phyloP scores from a whole-genome alignment of 1,140 invertebrate genomes.

The Drosophila takahashii region DNA sequence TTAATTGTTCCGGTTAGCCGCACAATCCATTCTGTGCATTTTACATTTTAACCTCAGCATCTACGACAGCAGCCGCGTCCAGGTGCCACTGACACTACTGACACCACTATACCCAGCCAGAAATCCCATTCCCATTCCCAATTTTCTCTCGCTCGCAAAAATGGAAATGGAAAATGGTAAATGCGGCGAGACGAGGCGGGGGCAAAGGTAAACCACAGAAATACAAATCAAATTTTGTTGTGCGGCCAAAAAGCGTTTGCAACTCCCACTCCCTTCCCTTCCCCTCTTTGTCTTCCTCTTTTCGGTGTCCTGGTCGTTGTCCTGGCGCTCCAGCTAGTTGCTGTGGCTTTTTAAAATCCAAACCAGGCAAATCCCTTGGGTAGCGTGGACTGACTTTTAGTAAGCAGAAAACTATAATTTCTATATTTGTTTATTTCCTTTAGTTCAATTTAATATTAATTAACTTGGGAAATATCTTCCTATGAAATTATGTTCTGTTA shows the following conservation, averaged over 20 bases:
- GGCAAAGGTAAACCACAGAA: slow-evolving; percentile 82
- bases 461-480: too few species aligned
- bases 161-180: background rate
- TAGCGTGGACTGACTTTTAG: background rate
- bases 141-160: background rate
- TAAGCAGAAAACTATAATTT: background rate
- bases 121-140: background rate
- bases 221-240: slow-evolving; percentile 84
- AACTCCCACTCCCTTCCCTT: slow-evolving; percentile 9
- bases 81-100: slow-evolving; percentile 77
- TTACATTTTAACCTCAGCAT: slow-evolving; percentile 82
- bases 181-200: slow-evolving; percentile 25
- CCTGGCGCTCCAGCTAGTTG: slow-evolving; percentile 35
- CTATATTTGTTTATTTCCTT: background rate
- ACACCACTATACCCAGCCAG: slow-evolving; percentile 4
- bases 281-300: background rate
- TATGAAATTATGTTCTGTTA: too few species aligned
- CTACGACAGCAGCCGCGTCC: slow-evolving; percentile 70
- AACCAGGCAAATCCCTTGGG: background rate
- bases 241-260: slow-evolving; percentile 77
- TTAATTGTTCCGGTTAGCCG: slow-evolving; percentile 83
- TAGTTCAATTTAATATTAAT: too few species aligned
- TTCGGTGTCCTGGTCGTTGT: slow-evolving; percentile 22
- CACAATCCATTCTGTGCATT: slow-evolving; percentile 83
- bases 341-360: slow-evolving; percentile 30